A percentile compares a stretch with the other conserved stretches of the same genome.
Evolutionary conservation across 2,113 vertebrate genomes (phyloP).

Genomic region (Marmota monax): DNA sequence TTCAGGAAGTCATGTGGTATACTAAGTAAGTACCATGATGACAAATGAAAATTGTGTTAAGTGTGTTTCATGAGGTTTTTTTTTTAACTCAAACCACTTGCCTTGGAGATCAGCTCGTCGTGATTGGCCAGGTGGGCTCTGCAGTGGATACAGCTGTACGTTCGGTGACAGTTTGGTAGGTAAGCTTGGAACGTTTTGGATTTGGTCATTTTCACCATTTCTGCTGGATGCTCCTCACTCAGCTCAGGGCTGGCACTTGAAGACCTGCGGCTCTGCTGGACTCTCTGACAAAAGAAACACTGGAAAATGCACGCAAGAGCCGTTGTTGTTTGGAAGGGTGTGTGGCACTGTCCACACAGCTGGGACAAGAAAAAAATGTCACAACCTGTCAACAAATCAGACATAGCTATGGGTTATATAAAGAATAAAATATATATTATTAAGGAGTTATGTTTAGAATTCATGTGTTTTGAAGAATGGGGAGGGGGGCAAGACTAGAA

Average conservation of each 20-base stretch:
- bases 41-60: constrained; percentile 33
- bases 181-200: constrained; percentile 99
- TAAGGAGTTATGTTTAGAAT: rapidly evolving
- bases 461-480: background rate
- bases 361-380: constrained; percentile 91
- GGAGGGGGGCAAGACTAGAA: no score
- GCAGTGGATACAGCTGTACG: constrained; percentile 99
- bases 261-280: constrained; percentile 94
- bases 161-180: constrained; percentile 96
- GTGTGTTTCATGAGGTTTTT: background rate
- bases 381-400: constrained; percentile 88
- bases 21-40: rapidly evolving
- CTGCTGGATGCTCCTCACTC: constrained; percentile 92
- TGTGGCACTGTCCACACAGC: constrained; percentile 96
- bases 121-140: constrained; percentile 99
- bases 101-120: constrained; percentile 98
- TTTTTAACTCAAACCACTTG: constrained; percentile 82
- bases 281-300: constrained; percentile 98
- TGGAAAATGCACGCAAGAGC: constrained; percentile 97
- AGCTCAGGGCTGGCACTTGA: constrained; percentile 94
- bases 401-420: background rate
- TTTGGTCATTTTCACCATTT: constrained; percentile 99
- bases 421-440: background rate
- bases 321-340: constrained; percentile 95
- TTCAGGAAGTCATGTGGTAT: no score